These are phyloP conservation scores for Centropus bengalensis DNA, from an alignment of 2,113 vertebrate species.

Conservation along the genomic window DNA sequence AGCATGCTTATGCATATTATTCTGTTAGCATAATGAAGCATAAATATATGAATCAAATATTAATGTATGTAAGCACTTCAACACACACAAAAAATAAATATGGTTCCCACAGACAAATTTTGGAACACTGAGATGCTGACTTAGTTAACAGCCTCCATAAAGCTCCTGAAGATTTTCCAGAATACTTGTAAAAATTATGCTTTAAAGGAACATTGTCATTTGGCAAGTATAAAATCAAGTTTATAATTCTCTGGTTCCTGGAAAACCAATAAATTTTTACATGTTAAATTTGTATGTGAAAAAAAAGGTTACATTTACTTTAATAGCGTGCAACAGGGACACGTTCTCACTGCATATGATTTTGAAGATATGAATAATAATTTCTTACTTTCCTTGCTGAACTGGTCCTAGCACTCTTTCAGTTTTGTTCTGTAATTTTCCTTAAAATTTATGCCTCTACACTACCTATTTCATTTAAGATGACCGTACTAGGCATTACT, in stretches of 20 bases:
- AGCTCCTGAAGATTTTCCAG: slow-evolving; percentile 11
- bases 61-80: neutral
- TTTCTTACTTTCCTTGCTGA: neutral
- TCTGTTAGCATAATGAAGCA: slow-evolving; percentile 48
- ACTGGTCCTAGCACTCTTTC: neutral
- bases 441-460: neutral
- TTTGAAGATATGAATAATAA: neutral
- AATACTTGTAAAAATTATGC: neutral
- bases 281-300: neutral
- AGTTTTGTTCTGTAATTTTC: neutral
- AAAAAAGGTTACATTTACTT: neutral
- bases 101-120: neutral
- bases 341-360: neutral
- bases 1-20: slow-evolving; percentile 47
- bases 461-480: neutral
- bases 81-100: neutral
- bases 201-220: neutral
- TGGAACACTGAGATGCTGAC: neutral
- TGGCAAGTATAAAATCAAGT: slow-evolving; percentile 8
- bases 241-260: neutral
- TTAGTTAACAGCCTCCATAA: neutral
- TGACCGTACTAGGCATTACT: neutral
- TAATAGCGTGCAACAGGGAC: neutral
- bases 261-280: neutral
- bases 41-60: slow-evolving; percentile 4